These are phyloP conservation scores for Bedellia somnulentella DNA, from an alignment of 2,888 invertebrate genomes.

Conservation along the genomic window DNA sequence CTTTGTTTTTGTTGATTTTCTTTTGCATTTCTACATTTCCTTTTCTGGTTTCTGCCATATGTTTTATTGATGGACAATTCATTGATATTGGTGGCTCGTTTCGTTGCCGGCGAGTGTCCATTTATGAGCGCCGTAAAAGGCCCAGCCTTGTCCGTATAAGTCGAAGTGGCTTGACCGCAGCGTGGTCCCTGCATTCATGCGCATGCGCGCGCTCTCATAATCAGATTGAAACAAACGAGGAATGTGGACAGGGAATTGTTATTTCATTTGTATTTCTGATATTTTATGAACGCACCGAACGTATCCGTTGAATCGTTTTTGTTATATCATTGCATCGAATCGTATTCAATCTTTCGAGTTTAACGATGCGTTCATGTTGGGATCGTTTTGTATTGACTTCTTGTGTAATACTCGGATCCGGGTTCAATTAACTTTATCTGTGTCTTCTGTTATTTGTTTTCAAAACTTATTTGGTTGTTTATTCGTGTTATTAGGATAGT, in stretches of 20 bases:
- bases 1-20: conserved; percentile 52
- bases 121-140: conserved; percentile 57
- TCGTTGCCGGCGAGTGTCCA: conserved; percentile 57
- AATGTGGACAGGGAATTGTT: conserved; percentile 15
- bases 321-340: conserved; percentile 12
- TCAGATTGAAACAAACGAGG: conserved; percentile 42
- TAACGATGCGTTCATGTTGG: too few species aligned
- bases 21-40: conserved; percentile 56
- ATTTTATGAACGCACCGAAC: conserved; percentile 11
- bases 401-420: too few species aligned
- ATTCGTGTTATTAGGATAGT: too few species aligned
- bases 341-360: too few species aligned
- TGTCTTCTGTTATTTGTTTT: too few species aligned
- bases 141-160: conserved; percentile 57
- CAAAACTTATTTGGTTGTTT: too few species aligned
- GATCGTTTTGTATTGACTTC: too few species aligned
- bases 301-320: conserved; percentile 23
- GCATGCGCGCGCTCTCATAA: conserved; percentile 36
- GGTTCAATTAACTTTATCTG: too few species aligned
- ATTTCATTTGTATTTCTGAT: conserved; percentile 6
- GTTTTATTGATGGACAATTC: conserved; percentile 60
- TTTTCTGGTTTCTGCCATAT: conserved; percentile 56
- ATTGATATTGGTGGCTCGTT: conserved; percentile 60
- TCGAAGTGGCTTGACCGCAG: conserved; percentile 53
- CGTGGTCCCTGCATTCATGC: conserved; percentile 52